Conservation (phyloP, 1,140 invertebrate genomes). For the Nautilus pompilius region DNA sequence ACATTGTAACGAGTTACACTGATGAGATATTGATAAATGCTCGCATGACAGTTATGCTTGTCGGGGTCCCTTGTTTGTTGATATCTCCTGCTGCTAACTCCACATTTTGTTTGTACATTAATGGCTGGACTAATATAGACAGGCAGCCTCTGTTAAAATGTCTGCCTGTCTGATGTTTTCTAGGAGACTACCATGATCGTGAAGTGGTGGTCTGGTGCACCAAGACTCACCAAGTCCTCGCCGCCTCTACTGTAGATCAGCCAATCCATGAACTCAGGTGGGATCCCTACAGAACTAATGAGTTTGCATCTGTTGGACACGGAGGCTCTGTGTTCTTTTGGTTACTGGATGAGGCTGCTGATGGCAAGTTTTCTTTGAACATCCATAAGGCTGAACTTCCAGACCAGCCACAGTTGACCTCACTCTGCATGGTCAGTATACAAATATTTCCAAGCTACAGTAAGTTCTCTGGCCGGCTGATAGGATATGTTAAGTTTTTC, state of each 20-base stretch:
- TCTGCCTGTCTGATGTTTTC: no score
- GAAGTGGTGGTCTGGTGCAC: constrained; percentile 49
- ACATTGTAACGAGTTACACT: no score
- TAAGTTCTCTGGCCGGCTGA: neutral
- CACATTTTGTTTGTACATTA: no score
- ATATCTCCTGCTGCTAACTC: no score
- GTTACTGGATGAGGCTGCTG: constrained; percentile 48
- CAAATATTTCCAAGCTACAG: neutral
- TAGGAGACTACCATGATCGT: constrained; percentile 47
- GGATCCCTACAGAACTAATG: constrained; percentile 51
- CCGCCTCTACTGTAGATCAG: constrained; percentile 29
- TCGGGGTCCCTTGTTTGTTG: no score
- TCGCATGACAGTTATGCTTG: no score
- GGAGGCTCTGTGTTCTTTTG: constrained; percentile 47
- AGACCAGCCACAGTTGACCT: constrained; percentile 33
- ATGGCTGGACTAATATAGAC: no score
- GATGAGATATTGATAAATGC: no score
- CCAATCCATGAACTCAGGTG: constrained; percentile 46
- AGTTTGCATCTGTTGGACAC: constrained; percentile 49
- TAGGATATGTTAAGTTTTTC: no score
- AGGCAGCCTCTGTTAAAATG: no score
- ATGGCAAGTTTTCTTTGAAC: constrained; percentile 35
- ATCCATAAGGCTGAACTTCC: constrained; percentile 51
- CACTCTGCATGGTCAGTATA: no score
- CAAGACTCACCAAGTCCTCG: constrained; percentile 32